Percentiles rank a stretch among this genome's conserved stretches.
These are phyloP conservation scores for Callosobruchus maculatus DNA, from an alignment of 2,888 invertebrate genomes.

Conservation along the genomic window DNA sequence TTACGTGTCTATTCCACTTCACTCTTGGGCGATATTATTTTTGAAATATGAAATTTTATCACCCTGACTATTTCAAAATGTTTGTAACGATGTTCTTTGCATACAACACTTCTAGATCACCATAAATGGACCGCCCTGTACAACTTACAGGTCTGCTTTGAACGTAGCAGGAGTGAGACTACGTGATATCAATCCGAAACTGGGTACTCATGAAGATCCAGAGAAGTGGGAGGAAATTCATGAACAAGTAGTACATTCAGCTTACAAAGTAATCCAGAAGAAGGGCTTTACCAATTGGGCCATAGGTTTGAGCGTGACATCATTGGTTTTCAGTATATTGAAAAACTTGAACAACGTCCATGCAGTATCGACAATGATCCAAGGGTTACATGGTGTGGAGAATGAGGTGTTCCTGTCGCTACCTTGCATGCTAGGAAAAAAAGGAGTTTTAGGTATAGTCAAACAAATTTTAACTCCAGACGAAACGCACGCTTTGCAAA, in stretches of 20 bases:
- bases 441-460: slow-evolving; percentile 69
- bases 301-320: slow-evolving; percentile 75
- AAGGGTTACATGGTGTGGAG: slow-evolving; percentile 79
- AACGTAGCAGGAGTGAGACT: slow-evolving; percentile 87
- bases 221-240: slow-evolving; percentile 80
- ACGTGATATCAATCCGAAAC: slow-evolving; percentile 69
- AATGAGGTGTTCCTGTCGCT: slow-evolving; percentile 83
- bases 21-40: too few relatives aligned
- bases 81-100: too few relatives aligned
- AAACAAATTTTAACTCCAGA: slow-evolving; percentile 66
- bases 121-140: too few relatives aligned
- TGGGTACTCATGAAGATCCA: slow-evolving; percentile 69
- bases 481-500: slow-evolving; percentile 60
- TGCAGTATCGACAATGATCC: slow-evolving; percentile 68
- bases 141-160: slow-evolving; percentile 95
- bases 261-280: slow-evolving; percentile 81
- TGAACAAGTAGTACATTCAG: slow-evolving; percentile 78
- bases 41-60: too few relatives aligned
- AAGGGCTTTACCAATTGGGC: slow-evolving; percentile 94
- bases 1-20: too few relatives aligned
- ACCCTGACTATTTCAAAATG: too few relatives aligned
- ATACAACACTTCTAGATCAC: too few relatives aligned
- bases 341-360: slow-evolving; percentile 72
- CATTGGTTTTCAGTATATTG: slow-evolving; percentile 66
- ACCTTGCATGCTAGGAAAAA: slow-evolving; percentile 71